A percentile compares a stretch with the other conserved stretches of the same genome.
Conservation (phyloP, 2,797 vertebrate genomes). For the Sciurus carolinensis region DNA sequence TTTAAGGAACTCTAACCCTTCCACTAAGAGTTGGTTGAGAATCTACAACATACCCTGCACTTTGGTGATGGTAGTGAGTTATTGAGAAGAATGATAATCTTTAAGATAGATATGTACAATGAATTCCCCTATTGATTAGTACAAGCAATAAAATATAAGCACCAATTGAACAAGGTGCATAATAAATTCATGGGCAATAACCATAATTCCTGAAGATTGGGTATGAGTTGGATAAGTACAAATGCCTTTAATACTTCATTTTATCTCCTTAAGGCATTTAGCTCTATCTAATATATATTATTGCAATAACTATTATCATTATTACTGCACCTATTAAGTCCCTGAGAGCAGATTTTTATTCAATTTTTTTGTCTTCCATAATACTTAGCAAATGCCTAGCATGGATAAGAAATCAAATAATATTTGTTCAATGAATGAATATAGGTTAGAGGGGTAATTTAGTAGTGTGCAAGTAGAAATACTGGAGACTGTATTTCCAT, state of each 20-base stretch:
- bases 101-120: not conserved
- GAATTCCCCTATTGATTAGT: not conserved
- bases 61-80: not conserved
- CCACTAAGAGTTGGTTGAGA: not conserved
- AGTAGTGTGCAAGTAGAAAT: not conserved
- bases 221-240: not conserved
- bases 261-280: not conserved
- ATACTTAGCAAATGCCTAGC: not conserved
- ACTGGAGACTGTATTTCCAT: not conserved
- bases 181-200: not conserved
- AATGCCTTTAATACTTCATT: slow-evolving; percentile 1
- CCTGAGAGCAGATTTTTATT: slow-evolving; percentile 21
- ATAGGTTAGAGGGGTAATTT: slow-evolving; percentile 25
- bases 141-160: not conserved
- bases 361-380: slow-evolving; percentile 4
- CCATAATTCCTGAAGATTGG: not conserved
- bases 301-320: not conserved
- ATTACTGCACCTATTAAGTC: not conserved
- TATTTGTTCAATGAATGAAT: slow-evolving; percentile 11
- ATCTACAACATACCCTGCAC: not conserved
- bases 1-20: slow-evolving; percentile 16
- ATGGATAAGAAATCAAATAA: slow-evolving; percentile 13
- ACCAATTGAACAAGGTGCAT: not conserved
- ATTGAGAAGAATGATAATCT: not conserved
- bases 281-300: not conserved